phyloP scores from a whole-genome alignment of 2,113 vertebrate species.

The Amblyornis subalaris region DNA sequence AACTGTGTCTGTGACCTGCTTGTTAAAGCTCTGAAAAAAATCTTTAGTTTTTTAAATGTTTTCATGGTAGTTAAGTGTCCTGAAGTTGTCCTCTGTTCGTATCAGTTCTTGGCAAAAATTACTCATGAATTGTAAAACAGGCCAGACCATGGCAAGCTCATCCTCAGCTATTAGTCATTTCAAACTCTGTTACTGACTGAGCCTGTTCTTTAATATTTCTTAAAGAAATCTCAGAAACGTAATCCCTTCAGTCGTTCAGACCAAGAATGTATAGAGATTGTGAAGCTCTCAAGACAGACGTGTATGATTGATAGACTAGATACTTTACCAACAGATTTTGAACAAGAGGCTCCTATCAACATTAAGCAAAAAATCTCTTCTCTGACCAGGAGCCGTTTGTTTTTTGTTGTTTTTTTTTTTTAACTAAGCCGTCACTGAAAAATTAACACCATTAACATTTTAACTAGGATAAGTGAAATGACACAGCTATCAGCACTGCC shows the following conservation, averaged over 20 bases:
- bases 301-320: neutral
- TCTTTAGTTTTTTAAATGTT: neutral
- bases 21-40: neutral
- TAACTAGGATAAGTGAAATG: slow-evolving; percentile 58
- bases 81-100: neutral
- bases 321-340: slow-evolving; percentile 17
- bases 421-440: slow-evolving; percentile 1
- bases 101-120: neutral
- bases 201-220: slow-evolving; percentile 10
- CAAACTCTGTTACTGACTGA: slow-evolving; percentile 1
- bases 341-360: neutral
- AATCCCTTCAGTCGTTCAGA: slow-evolving; percentile 8
- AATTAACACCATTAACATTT: slow-evolving; percentile 63
- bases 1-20: neutral
- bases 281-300: neutral
- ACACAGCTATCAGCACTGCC: slow-evolving; percentile 27
- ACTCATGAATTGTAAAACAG: neutral
- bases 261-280: neutral
- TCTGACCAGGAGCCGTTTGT: neutral
- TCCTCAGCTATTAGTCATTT: slow-evolving; percentile 30
- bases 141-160: neutral
- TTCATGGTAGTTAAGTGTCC: neutral
- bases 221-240: neutral
- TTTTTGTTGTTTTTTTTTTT: neutral
- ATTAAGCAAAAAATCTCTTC: slow-evolving; percentile 5